Base-by-base conservation (phyloP, 2,113 vertebrate species). In the Alethe castanea region DNA sequence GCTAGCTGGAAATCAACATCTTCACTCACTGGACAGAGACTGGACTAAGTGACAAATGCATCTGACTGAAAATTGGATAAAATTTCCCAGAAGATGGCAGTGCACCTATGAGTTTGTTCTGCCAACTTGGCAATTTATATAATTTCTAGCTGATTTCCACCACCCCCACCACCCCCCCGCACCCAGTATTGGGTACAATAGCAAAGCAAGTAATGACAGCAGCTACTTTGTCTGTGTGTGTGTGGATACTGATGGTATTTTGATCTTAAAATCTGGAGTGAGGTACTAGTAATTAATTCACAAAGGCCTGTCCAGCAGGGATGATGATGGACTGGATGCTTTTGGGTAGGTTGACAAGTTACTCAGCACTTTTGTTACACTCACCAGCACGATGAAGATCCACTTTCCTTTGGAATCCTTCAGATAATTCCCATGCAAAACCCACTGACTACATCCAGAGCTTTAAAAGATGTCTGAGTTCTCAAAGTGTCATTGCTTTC, bases 11-110 rank as follows among this genome's bases (percentile, higher is more conserved):
- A 88, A 81, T 60, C 54, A 83, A 19, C 77, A 35, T 84, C 50
- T 65, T 77, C 38, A 44, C 33, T 81, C 17, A 48, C 33, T 25
- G 31, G 29, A 23, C 53, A 90, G 67, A 80, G 88, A 47, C 13
- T 52, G 45, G 42, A 70, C 26, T 42, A 71, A 78, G 26, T 72
- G 74, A 50, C 35, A 72, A 83, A 86, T 59, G 76, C 35, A 52
- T 60, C 44, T 64, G n/a, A 62, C 42, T 86, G 33, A 82, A 86
- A 94, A 26, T 20, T 59, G 36, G 47, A 71, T 57, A 60, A 56
- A 36, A 86, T 93, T 52, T 82, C 82, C 93, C 90, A 91, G 93
- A 96, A 96, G 88, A 87, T 95, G 95, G 92, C 94, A 96, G 76
- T 94, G 79, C 76, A 90, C 92, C 25, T 86, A 35, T 78, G 44